Percentiles rank a stretch among this genome's conserved stretches.
Conservation (phyloP, 2,797 vertebrate genomes). For the Pachyuromys duprasi region DNA sequence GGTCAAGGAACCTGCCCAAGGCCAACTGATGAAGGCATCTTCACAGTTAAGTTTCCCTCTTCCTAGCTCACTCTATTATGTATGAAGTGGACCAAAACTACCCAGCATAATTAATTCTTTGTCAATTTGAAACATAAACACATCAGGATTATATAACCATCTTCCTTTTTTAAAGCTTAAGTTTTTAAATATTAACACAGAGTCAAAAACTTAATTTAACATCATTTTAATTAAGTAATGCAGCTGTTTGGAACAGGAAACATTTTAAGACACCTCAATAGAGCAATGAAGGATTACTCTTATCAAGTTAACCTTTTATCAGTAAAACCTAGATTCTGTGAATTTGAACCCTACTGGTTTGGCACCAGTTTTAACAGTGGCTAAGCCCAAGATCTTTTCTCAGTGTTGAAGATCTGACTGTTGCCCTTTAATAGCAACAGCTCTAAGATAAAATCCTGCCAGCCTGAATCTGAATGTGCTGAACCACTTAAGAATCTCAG, state of each 20-base stretch:
- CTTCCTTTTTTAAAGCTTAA: not conserved
- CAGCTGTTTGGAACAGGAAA: constrained; percentile 68
- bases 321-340: constrained; percentile 32
- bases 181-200: no score
- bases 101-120: not conserved
- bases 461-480: not conserved
- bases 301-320: constrained; percentile 34
- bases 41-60: not conserved
- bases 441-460: not conserved
- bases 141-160: not conserved
- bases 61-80: not conserved
- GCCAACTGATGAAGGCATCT: not conserved
- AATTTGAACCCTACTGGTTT: constrained; percentile 53
- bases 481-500: not conserved
- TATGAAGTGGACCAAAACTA: not conserved
- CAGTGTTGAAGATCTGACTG: constrained; percentile 22
- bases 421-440: not conserved
- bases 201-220: constrained; percentile 30
- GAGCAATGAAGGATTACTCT: constrained; percentile 59
- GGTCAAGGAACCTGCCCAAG: not conserved
- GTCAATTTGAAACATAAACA: not conserved
- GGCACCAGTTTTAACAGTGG: constrained; percentile 63
- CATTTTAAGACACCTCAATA: constrained; percentile 65
- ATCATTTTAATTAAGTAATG: constrained; percentile 79
- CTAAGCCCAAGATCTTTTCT: constrained; percentile 4